Evolutionary conservation across 1,140 invertebrate genomes (phyloP), one percentile per base, ranked within the genome.

Genomic region (Drosophila sp.): DNA sequence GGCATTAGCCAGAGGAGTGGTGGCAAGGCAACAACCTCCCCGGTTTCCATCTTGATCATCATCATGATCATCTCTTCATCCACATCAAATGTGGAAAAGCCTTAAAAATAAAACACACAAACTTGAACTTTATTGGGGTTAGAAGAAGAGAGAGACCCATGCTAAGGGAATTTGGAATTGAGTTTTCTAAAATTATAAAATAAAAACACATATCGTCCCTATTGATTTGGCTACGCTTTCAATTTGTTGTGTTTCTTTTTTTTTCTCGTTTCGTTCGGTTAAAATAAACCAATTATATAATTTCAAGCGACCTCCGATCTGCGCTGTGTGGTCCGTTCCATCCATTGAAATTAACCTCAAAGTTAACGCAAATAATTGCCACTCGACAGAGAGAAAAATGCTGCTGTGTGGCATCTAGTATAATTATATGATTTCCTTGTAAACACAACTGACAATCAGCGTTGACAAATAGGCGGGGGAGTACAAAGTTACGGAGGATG

Each of bases 41-140:
- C 44, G 44, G 44, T 50, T 50, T 50, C 23, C 44, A 50, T 32
- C 29, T 56, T 11, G 6, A 29, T 56, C n/a, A 50, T 50, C 8
- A 50, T 50, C 44, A 50, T 50, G 6, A 25, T 47, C n/a, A 32
- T 58, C 17, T 33, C 29, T 56, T 56, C 55, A 17, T 33, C 30
- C 55, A 33, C 30, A 58, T 58, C 56, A 58, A 58, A 35, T 33
- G 23, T 50, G 23, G 23, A 77, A 77, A 83, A 83, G 72, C 80
- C 80, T 79, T 82, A 68, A 83, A 83, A 87, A 79, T 82, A 79
- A 79, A 87, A 79, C 83, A 87, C 69, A 79, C 79, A 66, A 80
- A 84, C 83, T 87, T 87, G 83, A 87, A 87, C 83, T 87, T 87
- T 87, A 55, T 60, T 50, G 61, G 50, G 32, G 44, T 38, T 66